Conservation (phyloP, 2,888 invertebrate genomes). For the Lasiommata megera region DNA sequence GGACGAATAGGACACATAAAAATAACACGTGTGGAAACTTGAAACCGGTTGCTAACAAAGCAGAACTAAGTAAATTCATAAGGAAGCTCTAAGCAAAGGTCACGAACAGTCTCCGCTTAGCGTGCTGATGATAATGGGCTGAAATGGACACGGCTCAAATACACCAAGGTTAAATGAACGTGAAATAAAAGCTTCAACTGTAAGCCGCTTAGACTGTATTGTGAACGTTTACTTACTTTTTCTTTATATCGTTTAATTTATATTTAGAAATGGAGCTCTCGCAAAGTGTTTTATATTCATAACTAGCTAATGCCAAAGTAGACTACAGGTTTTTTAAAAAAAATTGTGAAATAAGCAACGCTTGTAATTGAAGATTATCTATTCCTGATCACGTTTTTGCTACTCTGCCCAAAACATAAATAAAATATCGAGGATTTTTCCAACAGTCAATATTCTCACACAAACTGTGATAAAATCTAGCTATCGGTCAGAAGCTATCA, state of each 20-base stretch:
- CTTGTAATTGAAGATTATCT: no score
- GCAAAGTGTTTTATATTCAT: no score
- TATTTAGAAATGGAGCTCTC: no score
- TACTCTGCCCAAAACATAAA: no score
- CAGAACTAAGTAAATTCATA: constrained; percentile 18
- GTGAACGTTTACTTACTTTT: not conserved
- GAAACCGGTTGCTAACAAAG: constrained; percentile 7
- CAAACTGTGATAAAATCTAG: no score
- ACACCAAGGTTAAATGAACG: constrained; percentile 23
- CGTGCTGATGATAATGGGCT: constrained; percentile 23
- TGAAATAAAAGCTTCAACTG: constrained; percentile 14
- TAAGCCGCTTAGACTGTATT: constrained; percentile 12
- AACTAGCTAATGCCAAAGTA: no score
- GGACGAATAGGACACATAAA: not conserved
- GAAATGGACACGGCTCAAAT: constrained; percentile 16
- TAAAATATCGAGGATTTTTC: no score
- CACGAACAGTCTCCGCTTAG: constrained; percentile 17
- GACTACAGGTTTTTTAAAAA: no score
- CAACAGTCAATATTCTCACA: no score
- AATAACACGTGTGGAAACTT: not conserved
- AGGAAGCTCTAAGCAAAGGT: constrained; percentile 17
- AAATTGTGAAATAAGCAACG: no score
- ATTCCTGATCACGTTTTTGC: no score
- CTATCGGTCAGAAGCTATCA: no score
- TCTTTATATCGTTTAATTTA: not conserved